Evolutionary conservation across 2,113 vertebrate species (phyloP), one percentile per base, ranked within the genome.

Genomic region (Anguilla japonica): DNA sequence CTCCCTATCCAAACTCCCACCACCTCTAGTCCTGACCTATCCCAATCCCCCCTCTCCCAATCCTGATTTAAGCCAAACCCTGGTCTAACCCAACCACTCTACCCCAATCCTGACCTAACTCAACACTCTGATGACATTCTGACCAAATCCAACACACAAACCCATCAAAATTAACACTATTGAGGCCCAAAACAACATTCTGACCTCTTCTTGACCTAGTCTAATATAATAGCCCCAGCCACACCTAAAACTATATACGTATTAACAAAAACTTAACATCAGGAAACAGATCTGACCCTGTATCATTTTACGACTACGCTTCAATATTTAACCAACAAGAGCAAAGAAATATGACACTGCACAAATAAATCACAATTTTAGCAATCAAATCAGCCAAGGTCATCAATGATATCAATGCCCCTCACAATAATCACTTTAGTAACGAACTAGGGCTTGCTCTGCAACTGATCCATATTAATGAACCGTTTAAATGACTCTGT

Each of bases 401-500:
- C 78, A 50, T 78, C 50, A 85, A 79, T 82, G 85, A 86, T 40
- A 81, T 53, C 81, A 41, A 39, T 81, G 46, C 79, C 84, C 83
- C 71, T 16, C 18, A 67, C 85, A 89, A 71, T 81, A 57, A 57
- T 83, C 46, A 83, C 43, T 82, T 34, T 34, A 85, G 46, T 41
- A 71, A 9, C 75, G 57, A 15, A 79, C 60, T 63, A 16, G 85
- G 82, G 34, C n/a, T 57, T n/a, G n/a, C 84, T 22, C 50, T 50
- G 79, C 40, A n/a, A 86, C 67, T 46, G 87, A 84, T 20, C 53
- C 1, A 41, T 71, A 41, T 85, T 82, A 93, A 95, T 94, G 92
- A 94, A 90, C 88, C 82, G 89, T 91, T 92, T 91, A 92, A 93
- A 94, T 91, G 89, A 90, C 89, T 90, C 93, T 92, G 95, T 92